Evolutionary conservation across 64 coral and sea anemone genomes (phyloP), one percentile per base, ranked within the genome.

Genomic region (Stichodactyla helianthus): DNA sequence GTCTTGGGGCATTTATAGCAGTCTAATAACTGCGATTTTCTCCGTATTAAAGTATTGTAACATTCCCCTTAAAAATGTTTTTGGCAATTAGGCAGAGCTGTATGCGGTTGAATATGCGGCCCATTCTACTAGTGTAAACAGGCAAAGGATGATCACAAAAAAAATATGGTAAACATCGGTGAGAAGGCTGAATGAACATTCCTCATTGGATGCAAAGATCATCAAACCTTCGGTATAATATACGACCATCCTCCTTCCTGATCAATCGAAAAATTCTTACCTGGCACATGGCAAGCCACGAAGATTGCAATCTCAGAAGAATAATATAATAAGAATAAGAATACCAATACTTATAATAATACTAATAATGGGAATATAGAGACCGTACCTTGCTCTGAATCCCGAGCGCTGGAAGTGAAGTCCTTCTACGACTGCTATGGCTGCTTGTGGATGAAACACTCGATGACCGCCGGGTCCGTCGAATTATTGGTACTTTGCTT

Each of bases 401-500:
- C 74, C 94, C 94, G 6, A 97, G 86, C 5, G 94, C 94, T 82
- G 94, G 94, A 61, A 97, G 85, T 19, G 94, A 97, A 74, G 94
- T 93, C 44, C 91, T 80, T 63, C 94, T 89, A 26, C 93, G 82
- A 59, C 91, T 97, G 76, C 91, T 97, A 63, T 93, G 92, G 59
- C 91, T 93, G 83, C 94, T 93, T 27, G 87, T 93, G 5, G 94
- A 97, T 31, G 94, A 97, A 79, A 97, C 94, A 78, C 91, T 93
- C 9, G 91, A 93, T 28, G 91, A 89, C 60, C 94, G 68, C 14
- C 91, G 85, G 5, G 83, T 63, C 67, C 94, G 91, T 58, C 94
- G 85, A 14, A 97, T 97, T 60, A 97, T 58, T 35, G 94, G 94
- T 13, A 87, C 91, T 84, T 97, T 97, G 85, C 91, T 93, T 87